A percentile compares a stretch with the other conserved stretches of the same genome.
These are phyloP conservation scores for Notechis scutatus DNA, from an alignment of 2,113 vertebrate genomes.

Conservation along the genomic window DNA sequence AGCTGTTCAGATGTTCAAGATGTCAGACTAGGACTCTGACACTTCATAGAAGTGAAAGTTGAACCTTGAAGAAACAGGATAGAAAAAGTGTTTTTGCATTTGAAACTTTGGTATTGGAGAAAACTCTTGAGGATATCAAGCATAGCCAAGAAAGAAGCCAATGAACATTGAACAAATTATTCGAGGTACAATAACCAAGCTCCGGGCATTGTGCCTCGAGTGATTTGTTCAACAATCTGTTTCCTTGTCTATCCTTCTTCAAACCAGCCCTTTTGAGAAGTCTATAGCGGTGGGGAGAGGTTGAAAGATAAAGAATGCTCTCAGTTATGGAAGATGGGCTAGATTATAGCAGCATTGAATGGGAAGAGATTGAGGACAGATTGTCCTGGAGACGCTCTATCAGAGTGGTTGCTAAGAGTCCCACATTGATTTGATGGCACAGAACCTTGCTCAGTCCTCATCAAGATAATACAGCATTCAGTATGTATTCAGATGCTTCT, in stretches of 20 bases:
- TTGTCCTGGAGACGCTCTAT: neutral
- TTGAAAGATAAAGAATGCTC: neutral
- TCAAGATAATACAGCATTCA: neutral
- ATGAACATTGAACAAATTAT: neutral
- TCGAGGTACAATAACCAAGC: neutral
- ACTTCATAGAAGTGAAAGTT: neutral
- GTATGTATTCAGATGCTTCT: neutral
- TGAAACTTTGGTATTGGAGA: neutral
- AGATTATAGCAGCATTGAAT: neutral
- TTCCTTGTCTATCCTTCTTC: neutral
- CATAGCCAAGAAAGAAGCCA: neutral
- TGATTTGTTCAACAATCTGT: neutral
- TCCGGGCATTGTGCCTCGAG: too few relatives aligned
- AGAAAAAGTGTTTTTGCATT: neutral
- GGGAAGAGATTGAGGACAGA: neutral
- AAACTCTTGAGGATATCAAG: neutral
- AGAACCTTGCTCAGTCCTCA: neutral
- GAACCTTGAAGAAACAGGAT: neutral
- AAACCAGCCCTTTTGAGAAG: neutral
- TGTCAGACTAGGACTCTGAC: neutral
- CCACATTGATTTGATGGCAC: neutral
- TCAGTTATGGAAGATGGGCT: neutral
- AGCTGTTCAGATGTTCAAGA: neutral
- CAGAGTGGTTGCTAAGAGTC: neutral
- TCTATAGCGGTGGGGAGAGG: neutral